Evolutionary conservation across 1,140 invertebrate genomes (phyloP).

Genomic region (Venturia canescens): DNA sequence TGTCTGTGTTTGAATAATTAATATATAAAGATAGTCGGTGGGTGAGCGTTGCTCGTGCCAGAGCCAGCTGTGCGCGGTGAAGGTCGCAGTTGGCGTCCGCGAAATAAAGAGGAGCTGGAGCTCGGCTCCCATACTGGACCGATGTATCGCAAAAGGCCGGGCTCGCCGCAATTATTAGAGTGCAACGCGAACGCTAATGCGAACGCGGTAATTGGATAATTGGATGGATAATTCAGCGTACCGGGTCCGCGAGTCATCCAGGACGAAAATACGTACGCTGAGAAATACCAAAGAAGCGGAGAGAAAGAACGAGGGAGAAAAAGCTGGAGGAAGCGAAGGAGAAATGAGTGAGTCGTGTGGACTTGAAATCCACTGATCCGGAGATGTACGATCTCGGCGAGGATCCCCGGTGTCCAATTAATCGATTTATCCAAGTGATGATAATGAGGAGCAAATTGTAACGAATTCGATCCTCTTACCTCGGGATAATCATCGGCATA

Average conservation of each 20-base stretch:
- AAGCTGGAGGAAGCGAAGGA: not conserved
- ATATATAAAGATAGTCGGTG: too few species aligned
- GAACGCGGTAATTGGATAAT: constrained; percentile 69
- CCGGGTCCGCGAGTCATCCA: constrained; percentile 2
- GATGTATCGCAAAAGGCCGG: constrained; percentile 47
- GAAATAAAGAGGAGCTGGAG: constrained; percentile 13
- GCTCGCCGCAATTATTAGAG: constrained; percentile 62
- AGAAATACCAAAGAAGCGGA: not conserved
- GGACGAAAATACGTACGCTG: not conserved
- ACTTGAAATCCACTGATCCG: constrained; percentile 18
- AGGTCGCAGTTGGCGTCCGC: constrained; percentile 38
- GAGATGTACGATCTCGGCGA: constrained; percentile 7
- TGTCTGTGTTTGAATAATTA: too few species aligned
- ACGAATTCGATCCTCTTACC: too few species aligned
- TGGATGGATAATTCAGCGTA: constrained; percentile 50
- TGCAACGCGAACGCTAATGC: constrained; percentile 59
- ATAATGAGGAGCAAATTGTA: too few species aligned
- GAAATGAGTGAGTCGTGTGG: constrained; percentile 24
- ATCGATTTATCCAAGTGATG: too few species aligned
- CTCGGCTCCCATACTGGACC: not conserved
- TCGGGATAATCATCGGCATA: too few species aligned
- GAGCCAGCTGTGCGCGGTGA: constrained; percentile 12
- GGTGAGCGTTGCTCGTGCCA: not conserved
- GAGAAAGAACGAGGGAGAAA: not conserved
- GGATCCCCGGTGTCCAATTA: too few species aligned